These are phyloP conservation scores for Zeugodacus cucurbitae DNA, from an alignment of 1,140 invertebrate species.

Conservation along the genomic window DNA sequence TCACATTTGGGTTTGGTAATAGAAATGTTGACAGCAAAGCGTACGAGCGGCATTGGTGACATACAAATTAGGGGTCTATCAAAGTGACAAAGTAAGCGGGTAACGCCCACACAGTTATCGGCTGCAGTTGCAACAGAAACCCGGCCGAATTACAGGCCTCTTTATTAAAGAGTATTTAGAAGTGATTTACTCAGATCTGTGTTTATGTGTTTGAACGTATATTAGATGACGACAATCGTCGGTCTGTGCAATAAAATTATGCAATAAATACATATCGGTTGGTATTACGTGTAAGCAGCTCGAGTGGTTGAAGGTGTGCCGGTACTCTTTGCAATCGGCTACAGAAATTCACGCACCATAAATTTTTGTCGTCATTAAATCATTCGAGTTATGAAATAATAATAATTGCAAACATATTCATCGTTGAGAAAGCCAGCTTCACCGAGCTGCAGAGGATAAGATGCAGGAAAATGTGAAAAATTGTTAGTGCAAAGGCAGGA, in stretches of 20 bases:
- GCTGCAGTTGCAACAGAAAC: slow-evolving; percentile 15
- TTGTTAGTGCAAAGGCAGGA: not conserved
- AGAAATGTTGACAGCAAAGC: not conserved
- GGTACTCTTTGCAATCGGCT: not conserved
- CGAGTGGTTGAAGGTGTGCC: not conserved
- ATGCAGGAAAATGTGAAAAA: not conserved
- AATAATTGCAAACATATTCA: slow-evolving; percentile 23
- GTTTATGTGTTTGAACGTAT: not conserved
- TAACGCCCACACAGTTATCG: slow-evolving; percentile 24
- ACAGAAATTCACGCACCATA: slow-evolving; percentile 42
- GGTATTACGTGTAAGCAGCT: no score
- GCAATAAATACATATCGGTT: not conserved
- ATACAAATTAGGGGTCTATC: slow-evolving; percentile 32
- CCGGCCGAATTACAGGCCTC: not conserved
- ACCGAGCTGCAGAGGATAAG: not conserved
- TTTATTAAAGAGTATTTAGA: not conserved
- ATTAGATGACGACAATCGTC: no score
- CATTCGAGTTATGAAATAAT: slow-evolving; percentile 24
- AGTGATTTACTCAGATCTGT: not conserved
- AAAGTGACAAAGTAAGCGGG: not conserved
- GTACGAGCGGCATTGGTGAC: not conserved
- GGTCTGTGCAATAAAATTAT: not conserved
- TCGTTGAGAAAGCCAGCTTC: not conserved
- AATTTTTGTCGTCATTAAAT: slow-evolving; percentile 45
- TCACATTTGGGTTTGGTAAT: not conserved